Evolutionary conservation across 2,113 vertebrate species (phyloP), one percentile per base, ranked within the genome.

Genomic region (Pluvialis apricaria): DNA sequence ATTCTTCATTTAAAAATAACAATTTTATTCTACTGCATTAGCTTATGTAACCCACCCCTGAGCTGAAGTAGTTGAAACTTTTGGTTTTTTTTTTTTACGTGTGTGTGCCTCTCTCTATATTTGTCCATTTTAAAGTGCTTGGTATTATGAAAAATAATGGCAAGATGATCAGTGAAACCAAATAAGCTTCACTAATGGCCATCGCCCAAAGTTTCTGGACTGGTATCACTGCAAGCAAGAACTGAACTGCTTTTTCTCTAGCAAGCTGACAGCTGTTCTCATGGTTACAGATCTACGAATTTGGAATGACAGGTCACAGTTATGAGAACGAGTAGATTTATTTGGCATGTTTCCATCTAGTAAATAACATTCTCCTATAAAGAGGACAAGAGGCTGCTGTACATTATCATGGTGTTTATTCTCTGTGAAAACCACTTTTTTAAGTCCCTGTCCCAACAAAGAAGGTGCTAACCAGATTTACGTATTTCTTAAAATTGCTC

Each of bases 1-100:
- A 92, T 95, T 97, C 95, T 97, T 95, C 69, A 92, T 82, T 97
- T 97, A 95, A 97, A 97, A 96, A 97, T 96, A 96, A 96, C 94
- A 82, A 61, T 86, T 94, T 89, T 87, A 61, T 96, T 96, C 94
- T 87, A 61, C 81, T 82, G 73, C 82, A 86, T 92, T 92, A 94
- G 90, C 84, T 97, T 97, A 97, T 82, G 88, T 96, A 97, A 97
- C 42, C 88, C 88, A 92, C 92, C 88, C 90, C 93, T 97, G 72
- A 97, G 75, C 49, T 36, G n/a, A 96, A 96, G 89, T 29, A 73
- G 70, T 26, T 94, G 76, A 87, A 96, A 92, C 72, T 92, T 97
- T 77, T 4, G 6, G 52, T 47, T 45, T 45, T 45, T 44, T 80
- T 89, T 85, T 94, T 72, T 82, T 52, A 95, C 75, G 45, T 14